phyloP scores from a whole-genome alignment of 2,888 invertebrate genomes.

The Odiellus spinosus region DNA sequence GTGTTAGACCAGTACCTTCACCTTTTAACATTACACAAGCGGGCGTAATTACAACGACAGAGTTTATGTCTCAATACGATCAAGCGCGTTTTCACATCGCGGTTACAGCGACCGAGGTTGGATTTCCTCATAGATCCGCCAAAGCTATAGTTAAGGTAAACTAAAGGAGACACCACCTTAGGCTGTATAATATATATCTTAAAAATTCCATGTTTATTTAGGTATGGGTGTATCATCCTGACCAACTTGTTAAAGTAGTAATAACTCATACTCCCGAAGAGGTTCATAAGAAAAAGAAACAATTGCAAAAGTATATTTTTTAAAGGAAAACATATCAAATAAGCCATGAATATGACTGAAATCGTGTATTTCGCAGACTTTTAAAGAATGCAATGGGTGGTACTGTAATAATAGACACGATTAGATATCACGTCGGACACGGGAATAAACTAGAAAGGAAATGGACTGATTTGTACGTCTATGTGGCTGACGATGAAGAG shows the following conservation, averaged over 20 bases:
- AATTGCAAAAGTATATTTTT: constrained; percentile 40
- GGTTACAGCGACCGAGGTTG: constrained; percentile 62
- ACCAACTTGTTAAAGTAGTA: constrained; percentile 65
- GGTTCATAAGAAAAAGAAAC: constrained; percentile 50
- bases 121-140: constrained; percentile 59
- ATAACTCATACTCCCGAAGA: constrained; percentile 63
- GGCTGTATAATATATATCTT: too few species aligned
- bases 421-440: constrained; percentile 43
- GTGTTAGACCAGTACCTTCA: constrained; percentile 45
- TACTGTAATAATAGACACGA: constrained; percentile 61
- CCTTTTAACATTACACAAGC: constrained; percentile 62
- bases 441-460: constrained; percentile 12
- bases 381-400: constrained; percentile 58
- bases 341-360: neutral
- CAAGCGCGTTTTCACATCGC: constrained; percentile 72
- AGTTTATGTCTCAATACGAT: constrained; percentile 72
- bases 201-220: constrained; percentile 26
- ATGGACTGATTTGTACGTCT: constrained; percentile 17
- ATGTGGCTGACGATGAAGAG: constrained; percentile 16
- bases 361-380: constrained; percentile 8
- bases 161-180: too few species aligned
- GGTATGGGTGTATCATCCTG: constrained; percentile 79
- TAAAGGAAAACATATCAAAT: neutral
- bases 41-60: constrained; percentile 55
- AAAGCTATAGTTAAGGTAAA: constrained; percentile 60